Conservation (phyloP, 2,797 vertebrate genomes). For the Leptatherina wallacei region DNA sequence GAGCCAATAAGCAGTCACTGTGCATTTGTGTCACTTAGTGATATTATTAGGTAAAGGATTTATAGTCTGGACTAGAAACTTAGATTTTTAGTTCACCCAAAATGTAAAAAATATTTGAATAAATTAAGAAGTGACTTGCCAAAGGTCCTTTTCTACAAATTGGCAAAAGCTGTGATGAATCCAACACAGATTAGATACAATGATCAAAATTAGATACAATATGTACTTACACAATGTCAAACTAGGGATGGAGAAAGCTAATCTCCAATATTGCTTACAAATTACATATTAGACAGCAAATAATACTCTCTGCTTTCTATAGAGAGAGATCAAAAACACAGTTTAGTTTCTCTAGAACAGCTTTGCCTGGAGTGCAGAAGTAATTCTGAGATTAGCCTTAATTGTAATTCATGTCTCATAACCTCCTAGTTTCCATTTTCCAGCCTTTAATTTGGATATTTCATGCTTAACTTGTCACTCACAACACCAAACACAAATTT, state of each 20-base stretch:
- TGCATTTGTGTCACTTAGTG: not conserved
- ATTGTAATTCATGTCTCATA: conserved; percentile 71
- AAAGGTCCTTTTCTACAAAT: not conserved
- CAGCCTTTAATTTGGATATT: conserved; percentile 64
- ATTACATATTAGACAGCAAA: conserved; percentile 52
- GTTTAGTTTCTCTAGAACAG: conserved; percentile 39
- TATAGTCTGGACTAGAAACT: not conserved
- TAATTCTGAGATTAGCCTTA: conserved; percentile 58
- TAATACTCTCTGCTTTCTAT: conserved; percentile 31
- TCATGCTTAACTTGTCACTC: conserved; percentile 59
- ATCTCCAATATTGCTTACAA: conserved; percentile 35
- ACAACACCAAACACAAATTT: conserved; percentile 44
- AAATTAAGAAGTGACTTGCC: not conserved
- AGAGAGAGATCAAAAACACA: conserved; percentile 46
- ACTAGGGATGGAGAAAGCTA: conserved; percentile 25
- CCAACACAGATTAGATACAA: not conserved
- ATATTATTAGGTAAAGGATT: not conserved
- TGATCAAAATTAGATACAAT: conserved; percentile 4
- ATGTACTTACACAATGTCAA: conserved; percentile 26
- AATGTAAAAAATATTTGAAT: not conserved
- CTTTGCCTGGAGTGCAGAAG: conserved; percentile 58
- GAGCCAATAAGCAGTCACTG: not conserved
- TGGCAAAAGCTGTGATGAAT: not conserved
- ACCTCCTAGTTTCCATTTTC: conserved; percentile 57
- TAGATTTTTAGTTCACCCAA: not conserved